These are phyloP conservation scores for Cryptus armator DNA, from an alignment of 2,888 invertebrate species.

Conservation along the genomic window DNA sequence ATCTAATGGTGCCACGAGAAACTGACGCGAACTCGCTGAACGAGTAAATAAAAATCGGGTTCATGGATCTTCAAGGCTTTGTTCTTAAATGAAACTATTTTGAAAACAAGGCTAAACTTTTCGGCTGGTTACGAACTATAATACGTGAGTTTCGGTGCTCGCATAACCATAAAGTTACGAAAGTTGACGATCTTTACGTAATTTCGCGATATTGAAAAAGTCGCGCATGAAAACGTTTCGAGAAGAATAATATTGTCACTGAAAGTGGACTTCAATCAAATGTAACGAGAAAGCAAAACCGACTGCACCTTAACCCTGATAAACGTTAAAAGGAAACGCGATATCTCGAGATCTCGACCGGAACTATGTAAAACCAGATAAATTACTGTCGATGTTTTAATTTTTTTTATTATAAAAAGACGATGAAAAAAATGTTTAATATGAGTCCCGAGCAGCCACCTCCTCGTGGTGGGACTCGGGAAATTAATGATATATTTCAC, in stretches of 20 bases:
- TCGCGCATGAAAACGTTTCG: conserved; percentile 45
- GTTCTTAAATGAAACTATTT: conserved; percentile 28
- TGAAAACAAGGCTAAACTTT: conserved; percentile 35
- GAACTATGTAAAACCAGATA: no score
- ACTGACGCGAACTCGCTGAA: neutral
- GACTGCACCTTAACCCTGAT: no score
- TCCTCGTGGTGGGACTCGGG: no score
- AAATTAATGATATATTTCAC: no score
- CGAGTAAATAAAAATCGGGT: neutral
- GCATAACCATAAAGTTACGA: conserved; percentile 27
- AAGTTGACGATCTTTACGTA: conserved; percentile 45
- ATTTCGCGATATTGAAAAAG: neutral
- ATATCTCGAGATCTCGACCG: no score
- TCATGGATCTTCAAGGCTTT: neutral
- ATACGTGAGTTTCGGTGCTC: neutral
- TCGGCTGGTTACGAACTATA: conserved; percentile 14
- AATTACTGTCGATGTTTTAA: no score
- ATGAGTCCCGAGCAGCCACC: no score
- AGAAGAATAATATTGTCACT: conserved; percentile 30
- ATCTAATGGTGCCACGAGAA: conserved; percentile 13
- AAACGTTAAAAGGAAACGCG: no score
- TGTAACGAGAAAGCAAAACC: neutral
- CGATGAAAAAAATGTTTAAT: no score
- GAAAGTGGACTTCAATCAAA: neutral
- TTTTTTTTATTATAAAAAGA: no score